These are phyloP conservation scores for Vicugna pacos DNA, from an alignment of 2,113 vertebrate genomes.

Conservation along the genomic window DNA sequence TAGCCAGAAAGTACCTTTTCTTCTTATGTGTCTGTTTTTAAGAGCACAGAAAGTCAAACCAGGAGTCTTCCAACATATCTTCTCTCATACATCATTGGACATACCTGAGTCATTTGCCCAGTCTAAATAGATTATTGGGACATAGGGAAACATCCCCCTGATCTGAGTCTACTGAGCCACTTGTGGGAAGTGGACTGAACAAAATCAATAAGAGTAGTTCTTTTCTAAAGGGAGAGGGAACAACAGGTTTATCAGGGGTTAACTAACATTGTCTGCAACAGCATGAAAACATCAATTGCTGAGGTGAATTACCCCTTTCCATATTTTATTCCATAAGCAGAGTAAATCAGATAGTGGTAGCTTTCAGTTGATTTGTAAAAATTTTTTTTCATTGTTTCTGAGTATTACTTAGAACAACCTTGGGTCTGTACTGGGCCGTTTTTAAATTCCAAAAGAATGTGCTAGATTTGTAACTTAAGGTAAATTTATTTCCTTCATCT, in stretches of 20 bases:
- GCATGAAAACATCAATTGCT: not conserved
- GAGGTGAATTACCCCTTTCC: not conserved
- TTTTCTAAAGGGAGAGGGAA: not conserved
- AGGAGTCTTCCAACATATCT: not conserved
- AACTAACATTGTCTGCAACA: not conserved
- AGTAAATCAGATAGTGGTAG: not conserved
- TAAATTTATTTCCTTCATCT: not conserved
- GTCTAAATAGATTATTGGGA: not conserved
- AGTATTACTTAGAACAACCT: not conserved
- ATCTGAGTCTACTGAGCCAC: not conserved
- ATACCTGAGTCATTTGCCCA: not conserved
- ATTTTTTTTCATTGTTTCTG: not conserved
- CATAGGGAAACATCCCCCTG: not conserved
- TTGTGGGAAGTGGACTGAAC: not conserved
- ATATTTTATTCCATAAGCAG: not conserved
- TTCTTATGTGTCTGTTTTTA: not conserved
- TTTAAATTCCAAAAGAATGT: not conserved
- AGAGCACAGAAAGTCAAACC: not conserved
- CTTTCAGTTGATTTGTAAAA: not conserved
- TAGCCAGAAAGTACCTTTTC: not conserved
- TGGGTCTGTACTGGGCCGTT: not conserved
- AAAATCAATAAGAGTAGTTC: not conserved
- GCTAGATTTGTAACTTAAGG: not conserved
- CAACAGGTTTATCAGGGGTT: not conserved
- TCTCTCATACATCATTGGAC: not conserved